Conservation (phyloP, 2,113 vertebrate species). For the Neolamprologus brichardi region DNA sequence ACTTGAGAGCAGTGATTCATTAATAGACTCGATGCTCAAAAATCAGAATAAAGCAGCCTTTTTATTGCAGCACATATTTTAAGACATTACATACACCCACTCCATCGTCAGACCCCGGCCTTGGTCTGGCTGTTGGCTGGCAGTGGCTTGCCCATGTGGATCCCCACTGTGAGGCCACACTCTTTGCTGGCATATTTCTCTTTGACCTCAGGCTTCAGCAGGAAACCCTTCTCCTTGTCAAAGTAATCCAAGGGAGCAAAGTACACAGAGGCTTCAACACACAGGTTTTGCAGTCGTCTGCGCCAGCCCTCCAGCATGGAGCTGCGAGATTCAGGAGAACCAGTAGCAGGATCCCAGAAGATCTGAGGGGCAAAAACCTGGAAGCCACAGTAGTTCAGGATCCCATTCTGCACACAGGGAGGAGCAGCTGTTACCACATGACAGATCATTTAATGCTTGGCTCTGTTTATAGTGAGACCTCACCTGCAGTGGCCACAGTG, state of each 20-base stretch:
- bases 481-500: constrained; percentile 84
- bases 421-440: background rate
- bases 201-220: constrained; percentile 61
- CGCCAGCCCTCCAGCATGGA: constrained; percentile 60
- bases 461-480: background rate
- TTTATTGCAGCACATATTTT: background rate
- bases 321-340: constrained; percentile 29
- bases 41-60: background rate
- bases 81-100: background rate
- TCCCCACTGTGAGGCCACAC: constrained; percentile 70
- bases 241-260: constrained; percentile 70
- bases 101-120: no score
- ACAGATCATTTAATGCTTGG: background rate
- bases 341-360: constrained; percentile 60
- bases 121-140: no score
- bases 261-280: constrained; percentile 27
- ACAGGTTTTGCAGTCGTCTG: constrained; percentile 29
- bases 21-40: fast-evolving
- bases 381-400: constrained; percentile 80
- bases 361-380: constrained; percentile 80
- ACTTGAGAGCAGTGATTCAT: background rate
- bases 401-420: constrained; percentile 64
- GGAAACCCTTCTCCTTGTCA: constrained; percentile 59
- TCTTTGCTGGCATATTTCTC: constrained; percentile 54
- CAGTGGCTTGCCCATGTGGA: constrained; percentile 51